Percentiles rank a stretch among this genome's conserved stretches.
These are phyloP conservation scores for Hylaeus volcanicus DNA, from an alignment of 1,140 invertebrate genomes.

Conservation along the genomic window DNA sequence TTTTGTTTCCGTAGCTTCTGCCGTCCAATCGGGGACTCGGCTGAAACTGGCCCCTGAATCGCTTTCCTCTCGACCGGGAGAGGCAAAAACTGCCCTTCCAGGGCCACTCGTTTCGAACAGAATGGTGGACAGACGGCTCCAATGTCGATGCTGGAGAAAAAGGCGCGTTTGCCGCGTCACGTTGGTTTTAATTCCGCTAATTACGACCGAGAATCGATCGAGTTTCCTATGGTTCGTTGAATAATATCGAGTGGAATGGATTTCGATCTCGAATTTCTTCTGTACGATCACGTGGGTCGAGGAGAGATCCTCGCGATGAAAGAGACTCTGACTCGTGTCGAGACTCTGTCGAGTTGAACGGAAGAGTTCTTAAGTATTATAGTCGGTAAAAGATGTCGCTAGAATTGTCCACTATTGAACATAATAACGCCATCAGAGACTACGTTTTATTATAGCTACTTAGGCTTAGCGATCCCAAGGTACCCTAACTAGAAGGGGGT, in stretches of 20 bases:
- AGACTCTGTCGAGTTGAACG: too few relatives aligned
- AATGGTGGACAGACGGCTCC: conserved; percentile 44
- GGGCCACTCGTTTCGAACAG: conserved; percentile 52
- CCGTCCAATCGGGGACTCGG: conserved; percentile 48
- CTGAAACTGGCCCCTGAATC: conserved; percentile 50
- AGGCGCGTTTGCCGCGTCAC: conserved; percentile 17
- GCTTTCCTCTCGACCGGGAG: conserved; percentile 36
- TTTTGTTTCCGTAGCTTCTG: conserved; percentile 41
- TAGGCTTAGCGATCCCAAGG: too few relatives aligned
- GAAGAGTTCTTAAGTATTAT: too few relatives aligned
- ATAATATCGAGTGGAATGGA: background rate
- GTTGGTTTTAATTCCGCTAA: conserved; percentile 43
- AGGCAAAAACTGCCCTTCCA: conserved; percentile 62
- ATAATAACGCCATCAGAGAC: too few relatives aligned
- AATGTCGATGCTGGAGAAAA: background rate
- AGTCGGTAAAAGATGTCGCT: too few relatives aligned
- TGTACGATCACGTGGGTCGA: background rate
- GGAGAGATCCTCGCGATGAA: too few relatives aligned
- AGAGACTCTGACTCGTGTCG: too few relatives aligned
- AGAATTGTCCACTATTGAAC: too few relatives aligned
- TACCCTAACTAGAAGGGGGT: too few relatives aligned
- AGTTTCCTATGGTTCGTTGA: conserved; percentile 16
- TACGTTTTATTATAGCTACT: too few relatives aligned
- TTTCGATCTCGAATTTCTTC: background rate
- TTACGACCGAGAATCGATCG: conserved; percentile 30